phyloP scores from a whole-genome alignment of 2,797 vertebrate species.

The Hirundo rustica region DNA sequence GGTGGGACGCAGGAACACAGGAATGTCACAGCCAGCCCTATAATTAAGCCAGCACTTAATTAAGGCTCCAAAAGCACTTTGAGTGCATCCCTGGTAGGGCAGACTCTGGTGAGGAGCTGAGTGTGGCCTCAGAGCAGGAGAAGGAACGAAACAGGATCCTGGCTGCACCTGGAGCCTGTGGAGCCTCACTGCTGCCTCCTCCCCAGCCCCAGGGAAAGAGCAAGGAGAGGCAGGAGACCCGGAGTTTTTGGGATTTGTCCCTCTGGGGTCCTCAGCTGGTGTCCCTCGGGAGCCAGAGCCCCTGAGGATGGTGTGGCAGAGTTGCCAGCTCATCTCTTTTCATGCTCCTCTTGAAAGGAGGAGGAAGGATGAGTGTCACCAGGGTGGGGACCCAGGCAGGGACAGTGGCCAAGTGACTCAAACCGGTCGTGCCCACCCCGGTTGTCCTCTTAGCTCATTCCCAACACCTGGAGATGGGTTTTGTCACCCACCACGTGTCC shows the following conservation, averaged over 20 bases:
- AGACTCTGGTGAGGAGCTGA: not conserved
- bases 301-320: not conserved
- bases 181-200: not conserved
- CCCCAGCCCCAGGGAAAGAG: not conserved
- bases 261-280: not conserved
- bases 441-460: not conserved
- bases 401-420: not conserved
- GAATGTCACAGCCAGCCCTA: not conserved
- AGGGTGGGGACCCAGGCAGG: not conserved
- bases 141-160: not conserved
- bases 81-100: not conserved
- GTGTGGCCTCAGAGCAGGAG: not conserved
- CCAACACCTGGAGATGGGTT: not conserved
- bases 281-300: accelerated
- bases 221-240: not conserved
- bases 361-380: not conserved
- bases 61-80: not conserved
- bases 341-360: not conserved
- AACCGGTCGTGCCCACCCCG: accelerated
- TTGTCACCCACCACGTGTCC: accelerated
- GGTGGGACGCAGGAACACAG: not conserved
- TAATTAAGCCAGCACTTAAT: not conserved
- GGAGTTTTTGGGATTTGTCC: not conserved
- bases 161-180: not conserved
- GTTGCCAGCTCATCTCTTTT: not conserved